Percentiles rank a stretch among this genome's conserved stretches.
Evolutionary conservation across 2,888 invertebrate genomes (phyloP).

Genomic region (Mythimna albipuncta): DNA sequence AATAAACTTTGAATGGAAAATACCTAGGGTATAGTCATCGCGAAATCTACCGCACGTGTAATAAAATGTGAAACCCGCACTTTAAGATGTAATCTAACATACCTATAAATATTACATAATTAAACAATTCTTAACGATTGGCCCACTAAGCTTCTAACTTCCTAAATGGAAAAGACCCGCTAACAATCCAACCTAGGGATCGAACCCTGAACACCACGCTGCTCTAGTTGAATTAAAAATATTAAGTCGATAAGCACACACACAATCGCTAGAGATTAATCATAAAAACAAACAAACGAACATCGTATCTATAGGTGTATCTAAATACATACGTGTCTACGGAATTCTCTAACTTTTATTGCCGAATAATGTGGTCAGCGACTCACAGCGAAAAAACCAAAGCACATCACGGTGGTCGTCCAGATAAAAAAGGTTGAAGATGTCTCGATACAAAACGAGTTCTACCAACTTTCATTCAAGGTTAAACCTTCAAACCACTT

Average conservation of each 20-base stretch:
- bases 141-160: not conserved
- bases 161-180: not conserved
- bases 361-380: not conserved
- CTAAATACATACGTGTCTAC: not conserved
- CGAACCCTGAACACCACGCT: not conserved
- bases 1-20: conserved; percentile 12
- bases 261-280: conserved; percentile 8
- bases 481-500: not conserved
- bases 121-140: not conserved
- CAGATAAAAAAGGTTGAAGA: not conserved
- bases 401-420: not conserved
- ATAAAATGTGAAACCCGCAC: not conserved
- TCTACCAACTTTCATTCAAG: not conserved
- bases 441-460: conserved; percentile 5
- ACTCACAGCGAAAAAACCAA: not conserved
- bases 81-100: not conserved
- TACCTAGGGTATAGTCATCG: not conserved
- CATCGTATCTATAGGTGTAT: not conserved
- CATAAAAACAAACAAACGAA: conserved; percentile 21
- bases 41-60: not conserved
- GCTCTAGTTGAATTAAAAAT: conserved; percentile 1
- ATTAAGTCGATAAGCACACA: conserved; percentile 7
- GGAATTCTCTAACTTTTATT: conserved; percentile 1
- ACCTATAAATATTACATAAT: not conserved
- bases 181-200: not conserved